Conservation (phyloP, 2,797 vertebrate genomes). For the Okamejei kenojei region DNA sequence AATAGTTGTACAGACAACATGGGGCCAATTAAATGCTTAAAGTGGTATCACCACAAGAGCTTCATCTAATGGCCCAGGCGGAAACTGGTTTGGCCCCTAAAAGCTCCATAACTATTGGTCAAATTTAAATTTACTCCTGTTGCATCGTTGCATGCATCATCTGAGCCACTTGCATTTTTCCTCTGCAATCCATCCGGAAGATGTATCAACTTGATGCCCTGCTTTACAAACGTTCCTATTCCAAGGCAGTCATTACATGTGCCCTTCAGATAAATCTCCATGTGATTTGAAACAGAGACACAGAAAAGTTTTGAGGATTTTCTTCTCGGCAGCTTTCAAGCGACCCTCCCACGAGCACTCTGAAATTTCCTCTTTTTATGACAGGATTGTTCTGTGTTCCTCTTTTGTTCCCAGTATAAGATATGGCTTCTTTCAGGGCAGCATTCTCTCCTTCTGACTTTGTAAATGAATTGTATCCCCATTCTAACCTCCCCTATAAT, state of each 20-base stretch:
- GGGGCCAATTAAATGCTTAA: neutral
- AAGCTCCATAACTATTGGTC: neutral
- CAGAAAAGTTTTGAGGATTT: neutral
- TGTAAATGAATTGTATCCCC: conserved; percentile 40
- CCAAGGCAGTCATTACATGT: neutral
- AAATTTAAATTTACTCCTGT: neutral
- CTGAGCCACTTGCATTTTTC: neutral
- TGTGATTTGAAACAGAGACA: neutral
- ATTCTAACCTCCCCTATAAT: conserved; percentile 40
- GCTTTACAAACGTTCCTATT: neutral
- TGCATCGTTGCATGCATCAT: neutral
- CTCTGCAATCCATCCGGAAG: neutral
- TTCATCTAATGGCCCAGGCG: conserved; percentile 4
- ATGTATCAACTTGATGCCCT: neutral
- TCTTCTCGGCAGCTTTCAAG: neutral
- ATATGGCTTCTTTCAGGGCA: conserved; percentile 30
- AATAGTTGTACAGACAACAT: no score
- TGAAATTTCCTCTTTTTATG: conserved; percentile 46
- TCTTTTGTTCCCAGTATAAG: conserved; percentile 22
- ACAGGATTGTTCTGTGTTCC: conserved; percentile 24
- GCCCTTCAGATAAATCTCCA: neutral
- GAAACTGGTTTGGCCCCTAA: neutral
- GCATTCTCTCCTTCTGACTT: conserved; percentile 37
- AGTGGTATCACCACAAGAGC: neutral
- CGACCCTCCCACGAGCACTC: conserved; percentile 22